A percentile compares a stretch with the other conserved stretches of the same genome.
phyloP scores from a whole-genome alignment of 2,888 invertebrate genomes.

The Trichogramma evanescens region DNA sequence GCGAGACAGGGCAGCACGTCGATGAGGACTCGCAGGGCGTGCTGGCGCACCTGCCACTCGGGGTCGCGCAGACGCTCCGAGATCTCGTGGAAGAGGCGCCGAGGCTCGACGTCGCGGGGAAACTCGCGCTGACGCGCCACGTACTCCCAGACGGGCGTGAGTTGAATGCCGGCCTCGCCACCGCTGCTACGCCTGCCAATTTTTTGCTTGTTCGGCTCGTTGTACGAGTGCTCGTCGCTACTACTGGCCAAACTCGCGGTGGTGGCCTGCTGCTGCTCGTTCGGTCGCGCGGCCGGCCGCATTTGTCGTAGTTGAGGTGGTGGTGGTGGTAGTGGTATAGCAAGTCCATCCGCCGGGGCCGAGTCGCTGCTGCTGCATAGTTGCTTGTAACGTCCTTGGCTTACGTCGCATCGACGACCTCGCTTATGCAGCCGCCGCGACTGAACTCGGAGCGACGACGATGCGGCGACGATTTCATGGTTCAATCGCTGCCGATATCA shows the following conservation, averaged over 20 bases:
- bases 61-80: constrained; percentile 68
- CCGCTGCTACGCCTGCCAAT: neutral
- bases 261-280: constrained; percentile 28
- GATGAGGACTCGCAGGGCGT: constrained; percentile 70
- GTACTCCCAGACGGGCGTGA: constrained; percentile 77
- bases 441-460: neutral
- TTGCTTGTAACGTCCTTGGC: constrained; percentile 32
- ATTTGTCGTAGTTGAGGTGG: constrained; percentile 46
- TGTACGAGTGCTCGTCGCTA: neutral
- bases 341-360: neutral
- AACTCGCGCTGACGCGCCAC: constrained; percentile 56
- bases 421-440: neutral
- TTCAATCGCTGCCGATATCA: neutral
- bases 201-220: neutral
- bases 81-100: constrained; percentile 64
- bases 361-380: constrained; percentile 30
- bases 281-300: constrained; percentile 37
- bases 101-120: constrained; percentile 62
- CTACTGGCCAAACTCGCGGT: constrained; percentile 26
- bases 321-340: neutral
- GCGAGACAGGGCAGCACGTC: constrained; percentile 69
- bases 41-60: constrained; percentile 78
- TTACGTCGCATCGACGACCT: constrained; percentile 9
- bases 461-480: neutral
- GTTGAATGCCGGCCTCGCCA: constrained; percentile 46